Evolutionary conservation across 1,140 invertebrate species (phyloP).

Genomic region (Drosophila melanica): DNA sequence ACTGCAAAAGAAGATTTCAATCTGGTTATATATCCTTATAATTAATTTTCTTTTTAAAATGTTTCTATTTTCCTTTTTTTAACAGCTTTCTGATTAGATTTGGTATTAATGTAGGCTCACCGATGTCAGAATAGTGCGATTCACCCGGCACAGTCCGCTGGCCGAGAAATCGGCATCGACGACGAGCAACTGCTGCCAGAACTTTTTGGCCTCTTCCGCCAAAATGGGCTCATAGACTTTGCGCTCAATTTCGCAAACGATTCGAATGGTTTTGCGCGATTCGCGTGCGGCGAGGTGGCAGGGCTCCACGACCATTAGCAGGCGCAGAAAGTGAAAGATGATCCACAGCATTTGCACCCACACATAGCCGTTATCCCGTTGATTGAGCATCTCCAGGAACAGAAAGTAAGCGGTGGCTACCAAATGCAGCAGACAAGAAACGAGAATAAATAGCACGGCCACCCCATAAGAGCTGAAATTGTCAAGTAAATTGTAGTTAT

Average conservation of each 20-base stretch:
- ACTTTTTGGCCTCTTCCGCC: constrained; percentile 85
- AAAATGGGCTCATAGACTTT: constrained; percentile 72
- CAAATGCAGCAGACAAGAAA: constrained; percentile 88
- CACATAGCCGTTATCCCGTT: constrained; percentile 79
- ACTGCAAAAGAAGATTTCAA: constrained; percentile 81
- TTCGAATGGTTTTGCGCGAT: constrained; percentile 75
- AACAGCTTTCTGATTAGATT: no score
- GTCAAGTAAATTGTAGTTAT: not conserved
- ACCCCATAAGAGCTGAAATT: constrained; percentile 85
- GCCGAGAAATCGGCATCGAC: constrained; percentile 87
- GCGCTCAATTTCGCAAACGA: constrained; percentile 76
- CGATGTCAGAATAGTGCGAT: constrained; percentile 87
- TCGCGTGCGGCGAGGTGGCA: constrained; percentile 85
- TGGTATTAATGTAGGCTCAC: constrained; percentile 83
- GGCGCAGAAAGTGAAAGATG: constrained; percentile 86
- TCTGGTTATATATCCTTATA: no score
- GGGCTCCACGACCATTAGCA: constrained; percentile 88
- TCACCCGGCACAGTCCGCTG: constrained; percentile 87
- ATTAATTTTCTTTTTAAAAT: no score
- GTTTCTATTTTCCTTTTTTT: no score
- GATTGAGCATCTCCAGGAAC: constrained; percentile 86
- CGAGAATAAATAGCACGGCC: constrained; percentile 86
- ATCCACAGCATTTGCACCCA: constrained; percentile 88
- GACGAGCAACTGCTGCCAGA: constrained; percentile 87
- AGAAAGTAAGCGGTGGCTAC: constrained; percentile 90